These are phyloP conservation scores for Threskiornis aethiopicus DNA, from an alignment of 2,797 vertebrate species.

Conservation along the genomic window DNA sequence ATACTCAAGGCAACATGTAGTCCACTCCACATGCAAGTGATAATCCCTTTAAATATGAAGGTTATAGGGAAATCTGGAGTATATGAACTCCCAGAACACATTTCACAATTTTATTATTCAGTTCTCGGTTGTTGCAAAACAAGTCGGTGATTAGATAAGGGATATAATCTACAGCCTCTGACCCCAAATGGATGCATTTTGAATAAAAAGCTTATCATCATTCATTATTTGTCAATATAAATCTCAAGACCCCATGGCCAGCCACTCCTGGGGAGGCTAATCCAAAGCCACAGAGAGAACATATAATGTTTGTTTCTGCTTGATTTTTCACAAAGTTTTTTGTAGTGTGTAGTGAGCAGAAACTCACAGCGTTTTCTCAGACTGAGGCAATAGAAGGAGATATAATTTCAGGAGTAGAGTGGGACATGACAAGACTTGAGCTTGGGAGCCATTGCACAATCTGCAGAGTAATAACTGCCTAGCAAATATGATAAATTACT, in stretches of 20 bases:
- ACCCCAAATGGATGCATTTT: not conserved
- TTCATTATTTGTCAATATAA: not conserved
- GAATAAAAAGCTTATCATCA: not conserved
- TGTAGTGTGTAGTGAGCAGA: not conserved
- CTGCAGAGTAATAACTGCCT: not conserved
- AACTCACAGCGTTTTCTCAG: not conserved
- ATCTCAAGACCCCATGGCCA: not conserved
- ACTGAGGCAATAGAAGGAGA: not conserved
- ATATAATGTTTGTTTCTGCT: not conserved
- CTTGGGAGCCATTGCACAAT: not conserved
- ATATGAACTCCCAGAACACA: not conserved
- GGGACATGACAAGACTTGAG: not conserved
- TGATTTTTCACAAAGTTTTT: not conserved
- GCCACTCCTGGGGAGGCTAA: not conserved
- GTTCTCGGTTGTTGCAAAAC: not conserved
- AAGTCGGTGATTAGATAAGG: not conserved
- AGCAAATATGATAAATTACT: not conserved
- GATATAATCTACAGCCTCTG: not conserved
- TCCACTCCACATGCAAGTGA: not conserved
- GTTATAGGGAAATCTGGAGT: not conserved
- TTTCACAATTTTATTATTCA: not conserved
- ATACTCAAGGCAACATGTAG: not conserved
- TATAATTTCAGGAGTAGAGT: not conserved
- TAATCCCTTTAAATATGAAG: not conserved
- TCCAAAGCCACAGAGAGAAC: not conserved